Base-by-base conservation (phyloP, 2,113 vertebrate species). In the Argyrosomus japonicus region DNA sequence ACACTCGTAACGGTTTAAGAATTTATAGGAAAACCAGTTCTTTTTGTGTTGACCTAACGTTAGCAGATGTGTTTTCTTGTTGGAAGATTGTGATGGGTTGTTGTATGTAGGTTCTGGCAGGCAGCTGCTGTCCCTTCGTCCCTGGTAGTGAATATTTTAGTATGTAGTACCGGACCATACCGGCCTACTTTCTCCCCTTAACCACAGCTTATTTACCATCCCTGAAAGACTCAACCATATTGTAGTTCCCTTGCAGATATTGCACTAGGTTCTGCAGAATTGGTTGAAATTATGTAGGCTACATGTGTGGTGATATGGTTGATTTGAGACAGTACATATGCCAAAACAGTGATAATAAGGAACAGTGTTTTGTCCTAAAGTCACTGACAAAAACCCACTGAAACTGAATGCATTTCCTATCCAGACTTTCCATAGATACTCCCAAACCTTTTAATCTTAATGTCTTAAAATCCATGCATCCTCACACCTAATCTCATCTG, bases 401-500 rank as follows among this genome's bases (percentile, higher is more conserved):
- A 40, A 40, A 8, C 36, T 2, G 36, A 54, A 61, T 73, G 12
- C 10, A 25, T 71, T 21, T 70, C n/a, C n/a, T 45, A 58, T 50
- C 21, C 65, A 40, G 36, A 40, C 7, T 40, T 40, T 17, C 19
- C 9, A 6, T 43, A 32, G 27, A 69, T 60, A 21, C 36, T 45
- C 23, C 14, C n/a, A 62, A 43, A 60, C 50, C 60, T 25, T 82
- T 88, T 68, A 83, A 77, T 54, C 56, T 40, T 40, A 79, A 67
- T 70, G 29, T 71, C 25, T 68, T 79, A 10, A 69, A 68, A 29
- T 79, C 75, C 57, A 29, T 32, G 32, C 32, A 32, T 63, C 67
- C 67, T 75, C 67, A 72, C 64, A 82, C 78, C 63, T 88, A 77
- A 73, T 77, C 50, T 60, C 72, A 79, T 80, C 65, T 64, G 48